These are phyloP conservation scores for Agriotes lineatus DNA, from an alignment of 2,888 invertebrate species.

Conservation along the genomic window DNA sequence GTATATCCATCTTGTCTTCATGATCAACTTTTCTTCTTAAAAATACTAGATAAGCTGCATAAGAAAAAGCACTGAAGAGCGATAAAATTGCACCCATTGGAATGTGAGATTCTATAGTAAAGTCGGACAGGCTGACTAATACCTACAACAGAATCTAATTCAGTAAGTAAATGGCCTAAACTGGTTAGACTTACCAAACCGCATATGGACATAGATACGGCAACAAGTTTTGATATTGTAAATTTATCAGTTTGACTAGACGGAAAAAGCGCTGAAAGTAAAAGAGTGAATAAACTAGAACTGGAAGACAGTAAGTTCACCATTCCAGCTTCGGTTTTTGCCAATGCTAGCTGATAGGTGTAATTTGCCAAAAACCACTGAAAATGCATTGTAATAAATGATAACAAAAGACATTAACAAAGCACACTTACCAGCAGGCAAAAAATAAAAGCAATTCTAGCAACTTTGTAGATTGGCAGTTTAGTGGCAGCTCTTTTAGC, in stretches of 20 bases:
- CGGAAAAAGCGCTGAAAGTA: constrained; percentile 89
- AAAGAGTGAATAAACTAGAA: constrained; percentile 89
- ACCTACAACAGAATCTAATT: constrained; percentile 69
- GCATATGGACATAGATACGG: constrained; percentile 81
- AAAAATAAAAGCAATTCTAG: constrained; percentile 87
- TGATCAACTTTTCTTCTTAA: constrained; percentile 88
- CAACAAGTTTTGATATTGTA: constrained; percentile 86
- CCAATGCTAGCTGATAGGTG: constrained; percentile 89
- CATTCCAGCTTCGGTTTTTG: constrained; percentile 85
- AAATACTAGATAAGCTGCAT: constrained; percentile 91
- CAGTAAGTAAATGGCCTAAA: no score
- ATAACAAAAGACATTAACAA: background rate
- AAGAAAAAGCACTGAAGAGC: constrained; percentile 88
- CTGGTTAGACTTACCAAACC: constrained; percentile 73
- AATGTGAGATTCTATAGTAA: constrained; percentile 74
- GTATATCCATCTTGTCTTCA: constrained; percentile 94
- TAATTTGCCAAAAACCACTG: constrained; percentile 97
- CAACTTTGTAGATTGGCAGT: constrained; percentile 80
- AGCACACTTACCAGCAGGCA: constrained; percentile 80
- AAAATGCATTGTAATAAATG: constrained; percentile 56
- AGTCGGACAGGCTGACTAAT: constrained; percentile 82
- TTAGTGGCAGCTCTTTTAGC: constrained; percentile 82
- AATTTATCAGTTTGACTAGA: constrained; percentile 85
- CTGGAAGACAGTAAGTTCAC: constrained; percentile 92
- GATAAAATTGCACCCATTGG: constrained; percentile 85